phyloP scores from a whole-genome alignment of 35 echinoderm and acorn worm species.

The Amphiura filiformis region DNA sequence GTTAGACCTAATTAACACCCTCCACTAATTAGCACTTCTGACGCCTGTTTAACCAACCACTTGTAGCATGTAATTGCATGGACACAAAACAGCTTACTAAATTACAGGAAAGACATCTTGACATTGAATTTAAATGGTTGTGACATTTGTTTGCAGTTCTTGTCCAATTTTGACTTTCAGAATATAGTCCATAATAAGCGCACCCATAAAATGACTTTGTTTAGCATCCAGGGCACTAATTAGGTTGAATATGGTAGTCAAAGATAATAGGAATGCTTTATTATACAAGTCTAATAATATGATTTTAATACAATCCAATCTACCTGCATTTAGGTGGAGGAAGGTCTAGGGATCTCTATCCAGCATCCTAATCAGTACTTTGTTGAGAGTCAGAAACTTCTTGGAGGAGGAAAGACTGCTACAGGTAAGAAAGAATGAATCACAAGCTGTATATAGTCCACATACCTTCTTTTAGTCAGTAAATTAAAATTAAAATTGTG shows the following conservation, averaged over 20 bases:
- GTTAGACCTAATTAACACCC: no score
- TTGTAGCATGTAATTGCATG: no score
- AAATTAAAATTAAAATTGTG: background rate
- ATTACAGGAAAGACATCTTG: no score
- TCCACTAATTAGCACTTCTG: no score
- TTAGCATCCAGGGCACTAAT: no score
- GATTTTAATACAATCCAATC: background rate
- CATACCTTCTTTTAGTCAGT: no score
- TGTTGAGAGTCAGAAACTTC: slow-evolving; percentile 75
- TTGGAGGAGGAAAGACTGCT: slow-evolving; percentile 59
- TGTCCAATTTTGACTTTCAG: no score
- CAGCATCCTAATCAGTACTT: slow-evolving; percentile 99
- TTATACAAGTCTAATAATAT: background rate
- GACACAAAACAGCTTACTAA: no score
- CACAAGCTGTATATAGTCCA: no score
- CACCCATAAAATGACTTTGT: background rate
- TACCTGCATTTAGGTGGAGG: background rate
- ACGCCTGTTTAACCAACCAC: no score
- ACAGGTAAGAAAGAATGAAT: background rate
- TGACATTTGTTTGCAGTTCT: no score
- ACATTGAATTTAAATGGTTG: no score
- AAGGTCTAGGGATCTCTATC: slow-evolving; percentile 35
- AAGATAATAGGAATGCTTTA: background rate
- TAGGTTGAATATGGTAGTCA: background rate
- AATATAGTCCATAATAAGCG: background rate